These are phyloP conservation scores for Dinocampus coccinellae DNA, from an alignment of 2,888 invertebrate species.

Conservation along the genomic window DNA sequence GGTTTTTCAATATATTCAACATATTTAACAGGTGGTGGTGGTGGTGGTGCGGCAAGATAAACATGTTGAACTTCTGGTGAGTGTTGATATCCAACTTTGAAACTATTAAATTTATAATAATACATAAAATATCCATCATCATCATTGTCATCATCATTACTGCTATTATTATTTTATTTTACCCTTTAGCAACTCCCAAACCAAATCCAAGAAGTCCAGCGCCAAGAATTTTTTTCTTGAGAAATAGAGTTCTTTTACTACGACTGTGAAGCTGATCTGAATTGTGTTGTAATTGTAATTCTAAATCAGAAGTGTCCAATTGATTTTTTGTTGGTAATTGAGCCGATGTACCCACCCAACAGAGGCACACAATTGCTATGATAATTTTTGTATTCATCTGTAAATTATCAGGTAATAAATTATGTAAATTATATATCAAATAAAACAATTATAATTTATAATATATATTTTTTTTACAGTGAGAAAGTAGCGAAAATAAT, in stretches of 20 bases:
- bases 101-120: too few relatives aligned
- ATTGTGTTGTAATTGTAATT: neutral
- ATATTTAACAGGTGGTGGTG: constrained; percentile 58
- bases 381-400: constrained; percentile 45
- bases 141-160: neutral
- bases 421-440: neutral
- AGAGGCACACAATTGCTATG: constrained; percentile 44
- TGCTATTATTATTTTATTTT: constrained; percentile 24
- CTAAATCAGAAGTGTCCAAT: neutral
- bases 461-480: neutral
- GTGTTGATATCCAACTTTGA: constrained; percentile 59
- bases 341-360: constrained; percentile 46
- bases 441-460: too few relatives aligned
- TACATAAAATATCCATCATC: neutral
- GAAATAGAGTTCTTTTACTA: constrained; percentile 60
- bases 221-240: constrained; percentile 64
- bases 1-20: constrained; percentile 66
- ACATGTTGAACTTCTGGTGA: constrained; percentile 63
- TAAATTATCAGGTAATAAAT: constrained; percentile 1
- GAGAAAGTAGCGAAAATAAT: neutral
- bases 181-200: constrained; percentile 63
- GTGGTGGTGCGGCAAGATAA: constrained; percentile 53
- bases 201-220: constrained; percentile 65
- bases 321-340: constrained; percentile 41
- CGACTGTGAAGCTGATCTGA: constrained; percentile 47